These are phyloP conservation scores for Chrysaora quinquecirrha DNA, from an alignment of 30 jellyfish, hydroid and myxozoan genomes.

Conservation along the genomic window DNA sequence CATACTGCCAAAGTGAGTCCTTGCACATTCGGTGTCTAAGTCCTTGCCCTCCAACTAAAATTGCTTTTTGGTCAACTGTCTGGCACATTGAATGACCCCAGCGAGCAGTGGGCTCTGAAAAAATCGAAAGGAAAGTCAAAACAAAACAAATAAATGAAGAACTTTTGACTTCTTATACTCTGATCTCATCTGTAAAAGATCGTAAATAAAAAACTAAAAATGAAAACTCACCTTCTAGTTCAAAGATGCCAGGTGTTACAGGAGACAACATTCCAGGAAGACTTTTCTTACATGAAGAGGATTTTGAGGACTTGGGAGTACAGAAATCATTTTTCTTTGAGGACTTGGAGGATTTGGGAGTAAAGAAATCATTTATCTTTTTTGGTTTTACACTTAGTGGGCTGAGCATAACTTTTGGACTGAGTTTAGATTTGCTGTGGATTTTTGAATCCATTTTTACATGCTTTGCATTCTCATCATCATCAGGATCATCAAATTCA, in stretches of 20 bases:
- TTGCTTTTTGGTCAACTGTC: slow-evolving; percentile 40
- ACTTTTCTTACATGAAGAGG: not conserved
- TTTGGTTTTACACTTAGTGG: slow-evolving; percentile 8
- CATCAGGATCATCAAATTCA: slow-evolving; percentile 27
- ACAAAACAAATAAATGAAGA: no score
- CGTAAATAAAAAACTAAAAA: no score
- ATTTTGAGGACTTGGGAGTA: no score
- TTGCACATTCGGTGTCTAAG: slow-evolving; percentile 46
- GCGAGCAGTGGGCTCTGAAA: slow-evolving; percentile 53
- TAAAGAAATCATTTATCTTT: not conserved
- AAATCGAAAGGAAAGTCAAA: no score
- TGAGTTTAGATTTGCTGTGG: not conserved
- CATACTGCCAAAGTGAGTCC: slow-evolving; percentile 75
- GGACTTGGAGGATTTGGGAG: not conserved
- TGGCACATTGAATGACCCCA: slow-evolving; percentile 84
- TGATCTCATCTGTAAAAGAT: no score
- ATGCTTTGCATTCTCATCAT: not conserved
- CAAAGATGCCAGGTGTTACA: slow-evolving; percentile 53
- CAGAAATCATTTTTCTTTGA: not conserved
- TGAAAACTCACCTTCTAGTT: slow-evolving; percentile 38
- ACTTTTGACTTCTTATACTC: no score
- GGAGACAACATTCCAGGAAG: slow-evolving; percentile 10
- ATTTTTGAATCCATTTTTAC: slow-evolving; percentile 2
- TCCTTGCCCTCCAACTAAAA: slow-evolving; percentile 87
- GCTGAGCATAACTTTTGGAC: not conserved